Conservation (phyloP, 2,888 invertebrate genomes). For the Troides oblongomaculatus region DNA sequence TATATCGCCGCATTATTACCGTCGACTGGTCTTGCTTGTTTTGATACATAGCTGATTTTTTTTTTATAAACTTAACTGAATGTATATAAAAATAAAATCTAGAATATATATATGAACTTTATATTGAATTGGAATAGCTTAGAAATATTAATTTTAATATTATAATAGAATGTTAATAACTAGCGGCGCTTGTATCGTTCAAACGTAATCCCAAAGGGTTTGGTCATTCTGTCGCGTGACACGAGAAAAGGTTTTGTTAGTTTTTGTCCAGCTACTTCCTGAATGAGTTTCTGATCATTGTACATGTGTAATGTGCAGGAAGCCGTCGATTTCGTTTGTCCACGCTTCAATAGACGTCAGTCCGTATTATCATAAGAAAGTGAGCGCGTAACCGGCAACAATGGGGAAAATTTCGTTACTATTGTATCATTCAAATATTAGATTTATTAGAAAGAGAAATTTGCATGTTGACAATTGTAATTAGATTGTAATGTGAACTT, state of each 20-base stretch:
- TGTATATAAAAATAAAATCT: too few species aligned
- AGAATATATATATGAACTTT: too few species aligned
- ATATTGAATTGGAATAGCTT: too few species aligned
- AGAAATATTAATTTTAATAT: background rate
- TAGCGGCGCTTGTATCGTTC: slow-evolving; percentile 65
- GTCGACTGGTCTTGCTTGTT: too few species aligned
- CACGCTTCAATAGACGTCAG: slow-evolving; percentile 54
- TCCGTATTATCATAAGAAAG: slow-evolving; percentile 48
- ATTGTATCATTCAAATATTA: too few species aligned
- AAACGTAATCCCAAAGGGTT: slow-evolving; percentile 61
- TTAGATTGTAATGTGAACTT: background rate
- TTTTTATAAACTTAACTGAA: too few species aligned
- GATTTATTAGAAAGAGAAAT: background rate
- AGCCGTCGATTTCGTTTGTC: slow-evolving; percentile 65
- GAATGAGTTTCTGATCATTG: slow-evolving; percentile 58
- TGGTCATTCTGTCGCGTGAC: slow-evolving; percentile 54
- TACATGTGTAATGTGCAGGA: slow-evolving; percentile 63
- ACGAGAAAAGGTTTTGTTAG: slow-evolving; percentile 37
- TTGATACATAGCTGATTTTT: too few species aligned
- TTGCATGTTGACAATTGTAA: background rate
- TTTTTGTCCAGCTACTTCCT: slow-evolving; percentile 52
- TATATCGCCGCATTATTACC: too few species aligned
- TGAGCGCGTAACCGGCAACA: slow-evolving; percentile 29
- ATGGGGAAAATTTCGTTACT: slow-evolving; percentile 8
- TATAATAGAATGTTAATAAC: slow-evolving; percentile 29